Evolutionary conservation across 1,140 invertebrate genomes (phyloP).

Genomic region (Formica selysi): DNA sequence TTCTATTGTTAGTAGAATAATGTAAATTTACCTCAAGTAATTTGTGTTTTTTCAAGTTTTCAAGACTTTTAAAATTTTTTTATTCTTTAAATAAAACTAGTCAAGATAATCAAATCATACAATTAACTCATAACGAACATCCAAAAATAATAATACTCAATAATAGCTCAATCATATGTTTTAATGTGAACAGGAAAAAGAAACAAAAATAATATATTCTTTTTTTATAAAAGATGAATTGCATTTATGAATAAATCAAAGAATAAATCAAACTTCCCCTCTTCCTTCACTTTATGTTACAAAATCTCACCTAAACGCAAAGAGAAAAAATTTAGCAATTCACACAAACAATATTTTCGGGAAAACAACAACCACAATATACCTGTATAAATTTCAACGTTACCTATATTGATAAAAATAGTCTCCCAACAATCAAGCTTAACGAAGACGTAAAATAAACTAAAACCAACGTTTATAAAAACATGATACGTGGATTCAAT

Average conservation of each 20-base stretch:
- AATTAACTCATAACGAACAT: not conserved
- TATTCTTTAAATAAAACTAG: not conserved
- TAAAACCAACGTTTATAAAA: constrained; percentile 8
- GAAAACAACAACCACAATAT: constrained; percentile 1
- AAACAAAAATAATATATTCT: not conserved
- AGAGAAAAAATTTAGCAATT: constrained; percentile 2
- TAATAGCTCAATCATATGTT: not conserved
- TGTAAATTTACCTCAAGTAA: not conserved
- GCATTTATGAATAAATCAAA: not conserved
- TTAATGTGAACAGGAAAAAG: not conserved
- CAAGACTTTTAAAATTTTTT: not conserved
- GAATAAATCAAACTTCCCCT: not conserved
- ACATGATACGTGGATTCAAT: constrained; percentile 14
- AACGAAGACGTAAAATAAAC: constrained; percentile 36
- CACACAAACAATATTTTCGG: constrained; percentile 16
- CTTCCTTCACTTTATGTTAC: not conserved
- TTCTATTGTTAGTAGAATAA: not conserved
- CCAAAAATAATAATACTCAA: too few relatives aligned
- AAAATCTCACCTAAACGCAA: not conserved
- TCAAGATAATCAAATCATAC: not conserved
- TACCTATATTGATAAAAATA: constrained; percentile 12
- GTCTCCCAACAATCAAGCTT: constrained; percentile 19
- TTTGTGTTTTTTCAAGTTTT: not conserved
- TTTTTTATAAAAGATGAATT: not conserved
- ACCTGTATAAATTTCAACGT: constrained; percentile 22